phyloP scores from a whole-genome alignment of 2,888 invertebrate genomes.

The Calameuta filiformis region DNA sequence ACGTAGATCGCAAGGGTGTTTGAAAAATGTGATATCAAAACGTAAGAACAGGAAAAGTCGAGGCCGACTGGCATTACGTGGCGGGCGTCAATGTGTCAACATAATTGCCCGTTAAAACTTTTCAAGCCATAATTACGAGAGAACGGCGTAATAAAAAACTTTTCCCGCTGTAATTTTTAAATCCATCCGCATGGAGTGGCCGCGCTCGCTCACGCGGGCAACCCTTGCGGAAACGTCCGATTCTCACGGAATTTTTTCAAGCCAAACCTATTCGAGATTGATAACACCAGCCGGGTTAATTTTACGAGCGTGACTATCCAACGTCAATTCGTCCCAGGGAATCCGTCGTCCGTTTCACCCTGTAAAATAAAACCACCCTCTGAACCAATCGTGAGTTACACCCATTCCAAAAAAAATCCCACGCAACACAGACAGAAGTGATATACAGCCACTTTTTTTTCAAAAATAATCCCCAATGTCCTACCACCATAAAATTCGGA shows the following conservation, averaged over 20 bases:
- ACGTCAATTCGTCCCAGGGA: not conserved
- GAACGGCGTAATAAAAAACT: constrained; percentile 23
- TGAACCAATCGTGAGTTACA: not conserved
- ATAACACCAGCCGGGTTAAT: not conserved
- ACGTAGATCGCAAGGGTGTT: not conserved
- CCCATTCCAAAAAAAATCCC: not conserved
- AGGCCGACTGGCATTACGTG: constrained; percentile 30
- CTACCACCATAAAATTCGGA: not conserved
- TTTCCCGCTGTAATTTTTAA: constrained; percentile 36
- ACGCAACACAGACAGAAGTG: not conserved
- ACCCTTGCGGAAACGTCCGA: constrained; percentile 27
- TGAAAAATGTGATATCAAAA: not conserved
- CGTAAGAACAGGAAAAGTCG: not conserved
- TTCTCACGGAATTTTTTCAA: constrained; percentile 31
- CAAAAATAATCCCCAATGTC: not conserved
- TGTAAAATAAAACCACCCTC: not conserved
- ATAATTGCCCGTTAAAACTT: constrained; percentile 43
- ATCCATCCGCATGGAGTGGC: not conserved
- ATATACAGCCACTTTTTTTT: not conserved
- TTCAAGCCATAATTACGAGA: constrained; percentile 38
- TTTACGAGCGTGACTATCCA: not conserved
- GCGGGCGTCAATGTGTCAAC: constrained; percentile 38
- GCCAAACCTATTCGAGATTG: not conserved
- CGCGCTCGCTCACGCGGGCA: not conserved
- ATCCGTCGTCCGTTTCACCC: not conserved